Conservation (phyloP, 2,113 vertebrate genomes). For the Electrona antarctica region DNA sequence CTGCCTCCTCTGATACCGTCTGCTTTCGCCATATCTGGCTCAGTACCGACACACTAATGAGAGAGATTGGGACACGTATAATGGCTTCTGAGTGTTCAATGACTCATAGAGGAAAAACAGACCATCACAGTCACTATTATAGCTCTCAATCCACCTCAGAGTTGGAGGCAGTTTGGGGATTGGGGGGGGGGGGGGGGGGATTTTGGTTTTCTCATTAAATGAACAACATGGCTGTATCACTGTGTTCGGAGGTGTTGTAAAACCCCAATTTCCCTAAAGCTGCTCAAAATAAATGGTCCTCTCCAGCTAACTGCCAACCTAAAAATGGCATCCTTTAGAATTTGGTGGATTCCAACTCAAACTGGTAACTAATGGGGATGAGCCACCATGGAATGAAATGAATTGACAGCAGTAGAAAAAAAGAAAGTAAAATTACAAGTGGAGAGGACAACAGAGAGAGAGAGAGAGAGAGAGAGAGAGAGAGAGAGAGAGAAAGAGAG, state of each 20-base stretch:
- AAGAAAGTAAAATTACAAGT: too few relatives aligned
- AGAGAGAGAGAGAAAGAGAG: constrained; percentile 20
- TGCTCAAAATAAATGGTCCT: constrained; percentile 52
- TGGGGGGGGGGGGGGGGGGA: neutral
- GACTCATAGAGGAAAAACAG: constrained; percentile 62
- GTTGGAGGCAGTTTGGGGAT: constrained; percentile 29
- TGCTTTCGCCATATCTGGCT: constrained; percentile 62
- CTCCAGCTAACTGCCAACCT: neutral
- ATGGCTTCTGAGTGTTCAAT: constrained; percentile 44
- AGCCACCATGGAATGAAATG: too few relatives aligned
- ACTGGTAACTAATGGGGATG: constrained; percentile 39
- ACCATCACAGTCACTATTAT: constrained; percentile 59
- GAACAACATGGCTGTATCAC: constrained; percentile 48
- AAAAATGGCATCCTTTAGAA: constrained; percentile 11
- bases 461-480: constrained; percentile 16
- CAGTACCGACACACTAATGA: constrained; percentile 44
- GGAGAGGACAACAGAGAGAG: constrained; percentile 8
- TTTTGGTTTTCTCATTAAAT: constrained; percentile 65
- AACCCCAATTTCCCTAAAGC: constrained; percentile 49
- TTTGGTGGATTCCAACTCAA: constrained; percentile 38
- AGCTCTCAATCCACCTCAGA: constrained; percentile 61
- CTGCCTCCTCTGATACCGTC: constrained; percentile 42
- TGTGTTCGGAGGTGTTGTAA: constrained; percentile 33
- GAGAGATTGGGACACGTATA: constrained; percentile 49
- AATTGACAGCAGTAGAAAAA: neutral